These are phyloP conservation scores for Achlya flavicornis DNA, from an alignment of 2,888 invertebrate genomes.

Conservation along the genomic window DNA sequence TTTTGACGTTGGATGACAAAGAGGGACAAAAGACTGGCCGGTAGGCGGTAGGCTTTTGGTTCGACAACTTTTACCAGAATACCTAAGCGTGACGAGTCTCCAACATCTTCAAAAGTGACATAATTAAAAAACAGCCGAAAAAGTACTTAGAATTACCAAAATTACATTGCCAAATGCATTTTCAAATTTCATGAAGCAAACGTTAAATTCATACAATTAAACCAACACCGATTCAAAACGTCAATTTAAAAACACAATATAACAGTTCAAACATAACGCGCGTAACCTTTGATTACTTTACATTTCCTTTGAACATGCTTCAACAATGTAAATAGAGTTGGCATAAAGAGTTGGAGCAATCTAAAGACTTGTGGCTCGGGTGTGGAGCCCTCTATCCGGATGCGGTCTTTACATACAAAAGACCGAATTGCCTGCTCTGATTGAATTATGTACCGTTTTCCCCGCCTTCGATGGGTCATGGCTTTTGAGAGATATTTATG, in stretches of 20 bases:
- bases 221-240: background rate
- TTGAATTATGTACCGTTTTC: constrained; percentile 75
- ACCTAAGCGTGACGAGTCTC: too few relatives aligned
- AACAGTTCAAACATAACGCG: constrained; percentile 8
- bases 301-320: constrained; percentile 19
- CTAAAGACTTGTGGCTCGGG: constrained; percentile 21
- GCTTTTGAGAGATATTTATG: constrained; percentile 62
- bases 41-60: too few relatives aligned
- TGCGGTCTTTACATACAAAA: constrained; percentile 79
- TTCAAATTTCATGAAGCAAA: background rate
- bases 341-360: constrained; percentile 36
- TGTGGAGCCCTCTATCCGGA: constrained; percentile 49
- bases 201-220: background rate
- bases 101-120: too few relatives aligned
- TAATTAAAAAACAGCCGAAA: too few relatives aligned
- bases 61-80: too few relatives aligned
- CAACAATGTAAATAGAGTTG: constrained; percentile 36
- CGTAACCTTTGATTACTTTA: constrained; percentile 30
- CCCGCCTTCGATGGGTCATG: constrained; percentile 54
- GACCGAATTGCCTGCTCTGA: constrained; percentile 72
- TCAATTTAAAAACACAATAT: constrained; percentile 7
- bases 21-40: too few relatives aligned
- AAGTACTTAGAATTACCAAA: background rate
- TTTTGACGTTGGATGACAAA: too few relatives aligned
- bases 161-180: background rate